Evolutionary conservation across 2,797 vertebrate species (phyloP).

Genomic region (Hydrocynus forskahlii): DNA sequence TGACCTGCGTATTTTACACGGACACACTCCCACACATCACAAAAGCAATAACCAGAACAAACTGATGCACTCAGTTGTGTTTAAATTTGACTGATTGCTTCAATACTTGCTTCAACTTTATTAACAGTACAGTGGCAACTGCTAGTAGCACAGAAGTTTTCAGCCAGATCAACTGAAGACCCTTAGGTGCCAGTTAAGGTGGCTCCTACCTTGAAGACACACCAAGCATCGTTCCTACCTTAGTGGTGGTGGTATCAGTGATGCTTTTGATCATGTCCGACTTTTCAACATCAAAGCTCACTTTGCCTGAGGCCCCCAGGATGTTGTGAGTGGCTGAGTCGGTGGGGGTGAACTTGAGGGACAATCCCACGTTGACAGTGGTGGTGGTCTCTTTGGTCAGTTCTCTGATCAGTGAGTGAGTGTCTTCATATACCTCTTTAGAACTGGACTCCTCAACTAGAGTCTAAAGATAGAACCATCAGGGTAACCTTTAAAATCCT

Average conservation of each 20-base stretch:
- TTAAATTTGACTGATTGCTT: too few relatives aligned
- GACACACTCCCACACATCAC: too few relatives aligned
- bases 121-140: too few relatives aligned
- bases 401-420: constrained; percentile 69
- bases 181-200: neutral
- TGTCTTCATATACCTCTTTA: constrained; percentile 77
- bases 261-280: constrained; percentile 62
- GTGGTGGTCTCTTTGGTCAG: constrained; percentile 64
- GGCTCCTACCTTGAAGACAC: neutral
- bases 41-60: too few relatives aligned
- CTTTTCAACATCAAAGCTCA: neutral
- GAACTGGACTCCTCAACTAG: constrained; percentile 79
- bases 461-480: constrained; percentile 72
- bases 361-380: constrained; percentile 58
- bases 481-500: neutral
- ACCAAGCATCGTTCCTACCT: constrained; percentile 70
- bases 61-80: too few relatives aligned
- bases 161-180: neutral
- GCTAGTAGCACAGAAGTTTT: neutral
- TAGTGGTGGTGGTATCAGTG: constrained; percentile 48
- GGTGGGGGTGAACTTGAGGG: constrained; percentile 76
- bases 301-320: neutral
- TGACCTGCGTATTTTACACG: too few relatives aligned
- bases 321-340: constrained; percentile 45
- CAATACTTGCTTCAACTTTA: too few relatives aligned